phyloP scores from a whole-genome alignment of 2,888 invertebrate species.

The Baronia brevicornis region DNA sequence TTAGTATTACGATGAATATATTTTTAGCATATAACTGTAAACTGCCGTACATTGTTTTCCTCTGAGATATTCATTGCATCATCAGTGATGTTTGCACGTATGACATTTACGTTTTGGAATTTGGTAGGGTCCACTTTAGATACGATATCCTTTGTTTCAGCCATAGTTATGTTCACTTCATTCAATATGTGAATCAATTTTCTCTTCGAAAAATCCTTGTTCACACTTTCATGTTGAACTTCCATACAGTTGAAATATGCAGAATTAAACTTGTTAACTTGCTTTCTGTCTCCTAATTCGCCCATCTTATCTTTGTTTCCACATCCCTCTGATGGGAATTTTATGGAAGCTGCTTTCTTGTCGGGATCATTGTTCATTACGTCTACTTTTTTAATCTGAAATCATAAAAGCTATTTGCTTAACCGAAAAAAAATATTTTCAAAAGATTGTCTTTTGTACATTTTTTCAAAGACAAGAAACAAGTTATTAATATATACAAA shows the following conservation, averaged over 20 bases:
- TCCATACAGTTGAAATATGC: slow-evolving; percentile 11
- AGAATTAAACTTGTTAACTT: slow-evolving; percentile 1
- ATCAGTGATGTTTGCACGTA: slow-evolving; percentile 22
- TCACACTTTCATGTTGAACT: slow-evolving; percentile 17
- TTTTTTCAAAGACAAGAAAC: too few species aligned
- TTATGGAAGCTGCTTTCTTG: slow-evolving; percentile 8
- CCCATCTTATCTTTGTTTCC: slow-evolving; percentile 15
- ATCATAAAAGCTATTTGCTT: slow-evolving; percentile 10
- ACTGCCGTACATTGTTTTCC: slow-evolving; percentile 14
- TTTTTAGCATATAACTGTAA: too few species aligned
- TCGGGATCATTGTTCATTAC: slow-evolving; percentile 19
- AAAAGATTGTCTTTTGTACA: too few species aligned
- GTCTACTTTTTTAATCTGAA: slow-evolving; percentile 38
- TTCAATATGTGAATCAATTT: slow-evolving; percentile 59
- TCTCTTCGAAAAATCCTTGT: slow-evolving; percentile 38
- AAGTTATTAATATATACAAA: too few species aligned
- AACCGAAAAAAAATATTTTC: too few species aligned
- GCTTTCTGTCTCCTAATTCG: too few species aligned
- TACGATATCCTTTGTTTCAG: slow-evolving; percentile 39
- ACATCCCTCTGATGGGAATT: slow-evolving; percentile 19
- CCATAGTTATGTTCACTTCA: slow-evolving; percentile 42
- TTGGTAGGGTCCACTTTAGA: slow-evolving; percentile 38
- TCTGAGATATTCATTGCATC: neutral
- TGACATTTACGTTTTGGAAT: slow-evolving; percentile 35
- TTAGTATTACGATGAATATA: too few species aligned